phyloP scores from a whole-genome alignment of 2,113 vertebrate genomes.

The Sebastes fasciatus region DNA sequence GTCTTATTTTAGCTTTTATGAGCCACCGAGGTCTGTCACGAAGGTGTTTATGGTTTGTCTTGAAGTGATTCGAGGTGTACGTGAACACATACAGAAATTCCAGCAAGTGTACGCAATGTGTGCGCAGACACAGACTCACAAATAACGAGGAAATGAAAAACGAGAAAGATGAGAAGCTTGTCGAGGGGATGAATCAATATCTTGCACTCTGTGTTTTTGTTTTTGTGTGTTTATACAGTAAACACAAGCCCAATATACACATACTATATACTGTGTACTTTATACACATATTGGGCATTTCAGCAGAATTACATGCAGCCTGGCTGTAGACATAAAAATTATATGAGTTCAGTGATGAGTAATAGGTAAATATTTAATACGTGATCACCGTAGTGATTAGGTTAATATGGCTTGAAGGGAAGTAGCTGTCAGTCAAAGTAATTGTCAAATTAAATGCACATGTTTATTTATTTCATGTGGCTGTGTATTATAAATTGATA shows the following conservation, averaged over 20 bases:
- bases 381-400: not conserved
- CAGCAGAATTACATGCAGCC: not conserved
- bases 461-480: not conserved
- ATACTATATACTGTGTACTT: not conserved
- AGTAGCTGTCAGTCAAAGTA: not conserved
- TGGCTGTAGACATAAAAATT: slow-evolving; percentile 1
- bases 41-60: slow-evolving; percentile 33
- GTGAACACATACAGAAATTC: not conserved
- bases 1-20: slow-evolving; percentile 44
- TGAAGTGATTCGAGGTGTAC: slow-evolving; percentile 19
- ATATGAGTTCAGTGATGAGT: slow-evolving; percentile 8
- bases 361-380: not conserved
- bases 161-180: not conserved
- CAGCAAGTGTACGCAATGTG: not conserved
- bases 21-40: slow-evolving; percentile 25
- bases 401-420: slow-evolving; percentile 20
- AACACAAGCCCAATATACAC: not conserved
- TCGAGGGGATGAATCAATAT: not conserved
- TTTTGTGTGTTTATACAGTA: not conserved
- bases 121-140: slow-evolving; percentile 7
- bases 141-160: slow-evolving; percentile 20
- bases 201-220: not conserved
- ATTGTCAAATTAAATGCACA: slow-evolving; percentile 6
- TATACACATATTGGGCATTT: not conserved
- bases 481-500: not conserved